Evolutionary conservation across 1,140 invertebrate species (phyloP), one percentile per base, ranked within the genome.

Genomic region (Microvelia longipes): DNA sequence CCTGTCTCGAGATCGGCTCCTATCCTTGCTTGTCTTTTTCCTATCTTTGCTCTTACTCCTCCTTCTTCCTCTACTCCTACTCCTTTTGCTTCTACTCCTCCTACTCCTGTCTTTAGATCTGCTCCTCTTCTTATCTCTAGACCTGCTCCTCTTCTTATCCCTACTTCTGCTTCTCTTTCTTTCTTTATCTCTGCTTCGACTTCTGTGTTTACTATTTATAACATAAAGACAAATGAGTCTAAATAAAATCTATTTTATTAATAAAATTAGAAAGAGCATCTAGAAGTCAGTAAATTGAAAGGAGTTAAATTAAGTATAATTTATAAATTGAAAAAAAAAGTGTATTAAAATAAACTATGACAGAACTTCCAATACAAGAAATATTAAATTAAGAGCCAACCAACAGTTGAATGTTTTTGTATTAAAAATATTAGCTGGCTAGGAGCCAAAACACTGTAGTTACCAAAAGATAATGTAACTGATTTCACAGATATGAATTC

Each of bases 41-140:
- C 69, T 78, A 69, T 28, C 63, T 64, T 79, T 79, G 11, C 79
- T 76, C 63, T 80, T 77, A 71, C 78, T 78, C 13, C 81, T 79
- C 72, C 77, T 78, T 35, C 75, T 76, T 26, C 72, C 70, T 27
- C 70, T 69, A n/a, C 67, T 66, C 15, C 29, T 29, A 29, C 61
- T 62, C 24, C 62, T 64, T 68, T 70, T 25, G 68, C 60, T 0
- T 35, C 74, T 72, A 27, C 74, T 70, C 24, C 72, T 66, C 25
- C 73, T 71, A 24, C 69, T 71, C 66, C 72, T 71, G 30, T 69
- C 72, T 14, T 60, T 67, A 19, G 30, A 61, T 28, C 62, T 66
- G 19, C 67, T 35, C 76, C 64, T 15, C 75, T 73, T 70, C 74
- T 78, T 70, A 27, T 77, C 74, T 73, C 77, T 70, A 24, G 75